phyloP scores from a whole-genome alignment of 2,797 vertebrate genomes.

The Gorsachius magnificus region DNA sequence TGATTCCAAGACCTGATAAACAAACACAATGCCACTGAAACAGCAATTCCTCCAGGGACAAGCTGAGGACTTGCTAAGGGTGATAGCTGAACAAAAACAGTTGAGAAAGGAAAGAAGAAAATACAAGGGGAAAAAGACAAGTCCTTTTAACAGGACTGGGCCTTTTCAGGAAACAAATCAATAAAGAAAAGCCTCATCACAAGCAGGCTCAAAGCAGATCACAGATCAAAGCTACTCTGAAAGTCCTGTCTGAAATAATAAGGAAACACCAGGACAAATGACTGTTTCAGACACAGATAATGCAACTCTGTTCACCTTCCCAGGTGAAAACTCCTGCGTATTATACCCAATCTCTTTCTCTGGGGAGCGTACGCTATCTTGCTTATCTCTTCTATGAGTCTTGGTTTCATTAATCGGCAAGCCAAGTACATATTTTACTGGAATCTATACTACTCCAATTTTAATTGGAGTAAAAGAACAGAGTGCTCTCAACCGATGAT shows the following conservation, averaged over 20 bases:
- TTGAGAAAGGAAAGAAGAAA: background rate
- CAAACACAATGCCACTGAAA: background rate
- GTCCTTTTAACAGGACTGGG: background rate
- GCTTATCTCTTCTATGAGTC: background rate
- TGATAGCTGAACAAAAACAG: background rate
- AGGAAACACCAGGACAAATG: background rate
- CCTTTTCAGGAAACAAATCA: background rate
- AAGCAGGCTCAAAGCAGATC: background rate
- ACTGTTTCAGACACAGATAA: background rate
- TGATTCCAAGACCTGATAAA: background rate
- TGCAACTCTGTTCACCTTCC: background rate
- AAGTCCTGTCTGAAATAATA: background rate
- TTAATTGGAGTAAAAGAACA: background rate
- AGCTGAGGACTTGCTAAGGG: background rate
- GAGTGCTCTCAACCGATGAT: background rate
- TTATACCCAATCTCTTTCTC: background rate
- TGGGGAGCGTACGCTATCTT: background rate
- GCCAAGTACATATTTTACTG: background rate
- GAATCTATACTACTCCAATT: background rate
- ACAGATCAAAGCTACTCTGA: background rate
- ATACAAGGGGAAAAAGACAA: background rate
- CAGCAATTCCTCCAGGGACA: background rate
- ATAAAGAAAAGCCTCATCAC: background rate
- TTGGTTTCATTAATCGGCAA: background rate
- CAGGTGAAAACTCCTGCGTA: background rate